Percentiles rank a stretch among this genome's conserved stretches.
phyloP scores from a whole-genome alignment of 2,113 vertebrate species.

The Ornithorhynchus anatinus region DNA sequence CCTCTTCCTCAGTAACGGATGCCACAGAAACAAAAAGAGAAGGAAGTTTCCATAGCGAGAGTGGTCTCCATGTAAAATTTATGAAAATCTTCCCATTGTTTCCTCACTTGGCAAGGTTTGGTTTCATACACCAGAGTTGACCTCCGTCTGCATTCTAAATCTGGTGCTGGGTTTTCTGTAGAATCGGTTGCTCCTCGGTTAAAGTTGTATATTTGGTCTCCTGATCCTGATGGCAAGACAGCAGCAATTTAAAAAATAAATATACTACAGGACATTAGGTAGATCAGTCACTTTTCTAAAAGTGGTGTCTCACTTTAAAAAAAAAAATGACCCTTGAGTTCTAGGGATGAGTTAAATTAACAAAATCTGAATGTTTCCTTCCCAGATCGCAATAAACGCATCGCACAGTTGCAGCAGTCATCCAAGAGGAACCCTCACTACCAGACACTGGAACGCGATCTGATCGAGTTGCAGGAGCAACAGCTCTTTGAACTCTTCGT shows the following conservation, averaged over 20 bases:
- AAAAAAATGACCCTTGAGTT: not conserved
- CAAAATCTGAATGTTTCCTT: not conserved
- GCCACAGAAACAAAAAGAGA: not conserved
- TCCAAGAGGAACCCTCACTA: conserved; percentile 86
- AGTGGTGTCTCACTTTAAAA: not conserved
- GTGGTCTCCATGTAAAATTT: conserved; percentile 8
- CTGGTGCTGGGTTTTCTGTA: no score
- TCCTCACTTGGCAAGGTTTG: no score
- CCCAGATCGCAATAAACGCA: conserved; percentile 75
- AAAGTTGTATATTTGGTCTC: not conserved
- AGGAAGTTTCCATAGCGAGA: not conserved
- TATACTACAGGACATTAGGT: not conserved
- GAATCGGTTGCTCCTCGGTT: not conserved
- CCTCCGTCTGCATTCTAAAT: no score
- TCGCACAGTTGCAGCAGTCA: conserved; percentile 79
- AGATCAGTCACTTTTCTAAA: not conserved
- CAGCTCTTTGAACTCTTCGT: conserved; percentile 94
- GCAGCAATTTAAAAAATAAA: not conserved
- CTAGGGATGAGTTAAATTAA: not conserved
- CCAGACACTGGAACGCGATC: conserved; percentile 91
- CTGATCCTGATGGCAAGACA: not conserved
- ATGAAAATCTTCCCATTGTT: not conserved
- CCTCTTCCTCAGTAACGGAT: not conserved
- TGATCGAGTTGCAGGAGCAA: conserved; percentile 93
- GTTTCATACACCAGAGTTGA: no score